Conservation (phyloP, 1,140 invertebrate genomes). For the Latrodectus geometricus region DNA sequence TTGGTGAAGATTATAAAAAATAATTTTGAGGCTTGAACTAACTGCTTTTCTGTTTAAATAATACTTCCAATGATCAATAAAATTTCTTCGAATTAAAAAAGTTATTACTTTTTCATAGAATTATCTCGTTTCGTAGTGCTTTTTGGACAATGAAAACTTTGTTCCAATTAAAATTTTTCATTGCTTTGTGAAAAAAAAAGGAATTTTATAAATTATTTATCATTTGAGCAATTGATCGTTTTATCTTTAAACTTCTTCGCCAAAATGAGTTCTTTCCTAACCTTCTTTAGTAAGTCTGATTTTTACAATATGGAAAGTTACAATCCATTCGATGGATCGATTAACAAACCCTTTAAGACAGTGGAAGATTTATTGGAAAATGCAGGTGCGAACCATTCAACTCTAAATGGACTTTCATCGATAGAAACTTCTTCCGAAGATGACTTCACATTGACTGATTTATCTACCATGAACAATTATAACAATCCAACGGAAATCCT, state of each 20-base stretch:
- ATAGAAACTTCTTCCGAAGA: conserved; percentile 31
- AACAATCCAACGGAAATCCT: neutral
- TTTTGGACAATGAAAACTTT: too few species aligned
- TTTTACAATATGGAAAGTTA: neutral
- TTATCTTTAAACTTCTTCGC: too few species aligned
- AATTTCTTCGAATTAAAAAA: too few species aligned
- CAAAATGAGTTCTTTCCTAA: conserved; percentile 36
- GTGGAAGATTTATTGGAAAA: neutral
- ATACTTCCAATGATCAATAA: too few species aligned
- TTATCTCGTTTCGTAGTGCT: too few species aligned
- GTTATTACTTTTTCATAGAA: too few species aligned
- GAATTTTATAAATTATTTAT: too few species aligned
- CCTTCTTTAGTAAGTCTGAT: neutral
- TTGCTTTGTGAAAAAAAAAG: neutral
- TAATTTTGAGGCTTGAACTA: too few species aligned
- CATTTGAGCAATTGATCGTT: too few species aligned
- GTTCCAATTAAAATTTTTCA: neutral
- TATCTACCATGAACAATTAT: conserved; percentile 11
- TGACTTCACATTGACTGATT: conserved; percentile 38
- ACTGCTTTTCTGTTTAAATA: too few species aligned
- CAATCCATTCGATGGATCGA: neutral
- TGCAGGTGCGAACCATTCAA: neutral
- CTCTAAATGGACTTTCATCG: neutral
- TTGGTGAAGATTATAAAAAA: too few species aligned
- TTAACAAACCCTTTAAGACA: neutral